Evolutionary conservation across 2,888 invertebrate species (phyloP).

Genomic region (Pristionchus entomophagus): DNA sequence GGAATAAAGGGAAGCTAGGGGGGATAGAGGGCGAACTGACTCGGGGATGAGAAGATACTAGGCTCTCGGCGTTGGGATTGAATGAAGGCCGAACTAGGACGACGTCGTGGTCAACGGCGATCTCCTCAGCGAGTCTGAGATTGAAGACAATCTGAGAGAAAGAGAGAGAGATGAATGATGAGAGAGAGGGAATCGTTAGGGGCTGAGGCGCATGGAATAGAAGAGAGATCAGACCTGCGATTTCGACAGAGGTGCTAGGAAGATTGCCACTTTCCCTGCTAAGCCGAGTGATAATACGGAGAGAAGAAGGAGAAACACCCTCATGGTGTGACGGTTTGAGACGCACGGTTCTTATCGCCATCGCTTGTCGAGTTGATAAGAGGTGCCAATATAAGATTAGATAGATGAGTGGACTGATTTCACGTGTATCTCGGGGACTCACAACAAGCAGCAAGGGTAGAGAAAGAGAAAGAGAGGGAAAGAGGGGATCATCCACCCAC

Average conservation of each 20-base stretch:
- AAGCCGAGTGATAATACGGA: not conserved
- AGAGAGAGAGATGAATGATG: not conserved
- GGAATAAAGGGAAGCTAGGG: too few relatives aligned
- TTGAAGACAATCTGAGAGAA: slow-evolving; percentile 31
- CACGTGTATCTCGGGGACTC: not conserved
- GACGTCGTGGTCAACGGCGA: slow-evolving; percentile 42
- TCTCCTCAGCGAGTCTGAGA: slow-evolving; percentile 36
- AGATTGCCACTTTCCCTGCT: slow-evolving; percentile 25
- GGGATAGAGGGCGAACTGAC: not conserved
- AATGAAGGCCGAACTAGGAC: slow-evolving; percentile 36
- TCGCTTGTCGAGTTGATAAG: not conserved
- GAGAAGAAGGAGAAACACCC: slow-evolving; percentile 5
- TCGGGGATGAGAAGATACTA: slow-evolving; percentile 26
- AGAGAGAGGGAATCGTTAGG: slow-evolving; percentile 10
- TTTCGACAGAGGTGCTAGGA: slow-evolving; percentile 18
- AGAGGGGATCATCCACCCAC: slow-evolving; percentile 32
- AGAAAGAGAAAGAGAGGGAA: slow-evolving; percentile 18
- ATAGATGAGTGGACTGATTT: too few relatives aligned
- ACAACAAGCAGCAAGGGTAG: not conserved
- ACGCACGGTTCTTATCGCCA: slow-evolving; percentile 24
- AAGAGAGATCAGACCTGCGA: slow-evolving; percentile 22
- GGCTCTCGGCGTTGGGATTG: slow-evolving; percentile 17
- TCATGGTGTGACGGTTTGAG: slow-evolving; percentile 3
- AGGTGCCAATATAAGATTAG: too few relatives aligned
- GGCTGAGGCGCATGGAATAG: not conserved